Percentiles rank a stretch among this genome's conserved stretches.
Evolutionary conservation across 2,888 invertebrate genomes (phyloP).

Genomic region (Oligia strigilis): DNA sequence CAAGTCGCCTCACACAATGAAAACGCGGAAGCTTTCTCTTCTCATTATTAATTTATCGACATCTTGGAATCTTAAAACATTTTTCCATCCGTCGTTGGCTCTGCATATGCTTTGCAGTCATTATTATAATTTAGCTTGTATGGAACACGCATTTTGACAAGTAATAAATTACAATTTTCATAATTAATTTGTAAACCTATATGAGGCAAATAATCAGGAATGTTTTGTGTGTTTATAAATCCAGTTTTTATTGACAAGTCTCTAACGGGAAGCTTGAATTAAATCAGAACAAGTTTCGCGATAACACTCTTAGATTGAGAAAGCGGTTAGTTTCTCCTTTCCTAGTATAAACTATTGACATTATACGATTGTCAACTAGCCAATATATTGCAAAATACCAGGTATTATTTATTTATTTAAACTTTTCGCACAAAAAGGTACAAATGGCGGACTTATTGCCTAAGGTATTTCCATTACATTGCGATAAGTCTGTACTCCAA

Average conservation of each 20-base stretch:
- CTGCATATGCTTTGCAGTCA: slow-evolving; percentile 1
- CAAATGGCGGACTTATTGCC: too few species aligned
- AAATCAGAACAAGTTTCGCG: slow-evolving; percentile 73
- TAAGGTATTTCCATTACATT: neutral
- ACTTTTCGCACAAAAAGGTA: too few species aligned
- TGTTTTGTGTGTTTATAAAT: slow-evolving; percentile 40
- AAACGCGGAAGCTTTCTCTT: slow-evolving; percentile 44
- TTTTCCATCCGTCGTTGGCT: slow-evolving; percentile 27
- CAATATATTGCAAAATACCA: neutral
- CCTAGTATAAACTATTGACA: slow-evolving; percentile 59
- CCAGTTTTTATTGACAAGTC: slow-evolving; percentile 54
- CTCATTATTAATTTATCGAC: slow-evolving; percentile 58
- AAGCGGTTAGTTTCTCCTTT: slow-evolving; percentile 71
- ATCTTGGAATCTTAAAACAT: slow-evolving; percentile 43
- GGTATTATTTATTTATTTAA: too few species aligned
- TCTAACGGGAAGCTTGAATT: slow-evolving; percentile 63
- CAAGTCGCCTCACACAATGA: slow-evolving; percentile 37
- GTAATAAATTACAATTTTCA: slow-evolving; percentile 6
- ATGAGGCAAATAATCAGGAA: neutral
- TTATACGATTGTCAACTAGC: slow-evolving; percentile 26
- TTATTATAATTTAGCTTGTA: slow-evolving; percentile 10
- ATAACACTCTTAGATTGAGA: slow-evolving; percentile 66
- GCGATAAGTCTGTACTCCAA: neutral
- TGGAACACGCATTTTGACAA: slow-evolving; percentile 16
- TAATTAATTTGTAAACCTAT: slow-evolving; percentile 8